Conservation (phyloP, 2,797 vertebrate genomes). For the Liparis tanakae region DNA sequence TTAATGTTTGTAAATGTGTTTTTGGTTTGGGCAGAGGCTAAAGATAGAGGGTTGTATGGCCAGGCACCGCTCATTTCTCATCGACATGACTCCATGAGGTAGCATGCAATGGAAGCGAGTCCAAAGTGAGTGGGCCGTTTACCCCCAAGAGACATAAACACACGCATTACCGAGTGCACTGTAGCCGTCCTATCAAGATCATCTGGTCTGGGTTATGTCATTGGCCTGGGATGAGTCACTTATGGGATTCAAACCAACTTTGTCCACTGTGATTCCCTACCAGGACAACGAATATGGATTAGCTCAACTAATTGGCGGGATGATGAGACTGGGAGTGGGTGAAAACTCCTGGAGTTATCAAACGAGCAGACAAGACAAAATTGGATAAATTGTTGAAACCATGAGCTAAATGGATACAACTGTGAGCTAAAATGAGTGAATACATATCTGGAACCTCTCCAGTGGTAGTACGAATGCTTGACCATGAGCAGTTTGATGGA, state of each 20-base stretch:
- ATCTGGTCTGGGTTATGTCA: conserved; percentile 31
- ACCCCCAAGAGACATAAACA: conserved; percentile 20
- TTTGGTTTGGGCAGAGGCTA: conserved; percentile 80
- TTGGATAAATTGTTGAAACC: not conserved
- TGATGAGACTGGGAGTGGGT: not conserved
- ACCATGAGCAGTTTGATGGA: not conserved
- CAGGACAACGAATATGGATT: not conserved
- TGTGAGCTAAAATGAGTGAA: conserved; percentile 1
- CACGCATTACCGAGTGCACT: conserved; percentile 18
- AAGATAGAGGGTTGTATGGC: conserved; percentile 80
- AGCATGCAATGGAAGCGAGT: conserved; percentile 49
- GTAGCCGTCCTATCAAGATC: conserved; percentile 24
- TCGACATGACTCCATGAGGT: conserved; percentile 58
- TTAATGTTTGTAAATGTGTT: conserved; percentile 80
- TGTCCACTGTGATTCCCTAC: not conserved
- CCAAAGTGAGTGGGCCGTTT: conserved; percentile 30
- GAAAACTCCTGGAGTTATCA: not conserved
- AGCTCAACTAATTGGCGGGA: not conserved
- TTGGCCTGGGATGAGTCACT: conserved; percentile 5
- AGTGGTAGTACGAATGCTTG: not conserved
- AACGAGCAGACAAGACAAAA: not conserved
- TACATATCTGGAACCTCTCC: not conserved
- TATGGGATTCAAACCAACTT: conserved; percentile 13
- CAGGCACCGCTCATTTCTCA: conserved; percentile 69
- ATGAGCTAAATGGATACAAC: not conserved